phyloP scores from a whole-genome alignment of 2,888 invertebrate genomes.

The Hyppa rectilinea region DNA sequence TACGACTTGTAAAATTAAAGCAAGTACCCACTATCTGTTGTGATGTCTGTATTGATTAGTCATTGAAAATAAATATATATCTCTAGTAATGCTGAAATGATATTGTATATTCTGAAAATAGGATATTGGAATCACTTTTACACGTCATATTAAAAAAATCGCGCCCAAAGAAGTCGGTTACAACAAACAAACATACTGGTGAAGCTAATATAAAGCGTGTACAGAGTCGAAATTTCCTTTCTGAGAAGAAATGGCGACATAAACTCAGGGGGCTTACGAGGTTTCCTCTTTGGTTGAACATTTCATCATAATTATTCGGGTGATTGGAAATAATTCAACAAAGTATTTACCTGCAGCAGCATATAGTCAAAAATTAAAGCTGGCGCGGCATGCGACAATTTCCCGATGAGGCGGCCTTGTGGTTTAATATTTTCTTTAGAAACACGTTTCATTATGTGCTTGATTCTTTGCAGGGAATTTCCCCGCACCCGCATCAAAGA shows the following conservation, averaged over 20 bases:
- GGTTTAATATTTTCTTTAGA: conserved; percentile 99
- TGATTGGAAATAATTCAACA: background rate
- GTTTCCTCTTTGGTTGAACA: background rate
- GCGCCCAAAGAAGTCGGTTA: no score
- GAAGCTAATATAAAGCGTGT: no score
- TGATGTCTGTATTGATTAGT: background rate
- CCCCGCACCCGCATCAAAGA: conserved; percentile 95
- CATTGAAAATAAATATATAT: background rate
- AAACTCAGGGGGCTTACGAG: background rate
- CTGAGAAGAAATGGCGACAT: background rate
- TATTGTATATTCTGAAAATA: background rate
- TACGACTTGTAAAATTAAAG: background rate
- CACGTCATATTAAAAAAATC: background rate
- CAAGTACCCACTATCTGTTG: conserved; percentile 90
- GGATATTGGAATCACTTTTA: background rate
- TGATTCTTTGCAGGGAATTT: conserved; percentile 97
- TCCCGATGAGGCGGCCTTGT: conserved; percentile 98
- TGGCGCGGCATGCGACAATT: conserved; percentile 98
- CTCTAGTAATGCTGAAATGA: background rate
- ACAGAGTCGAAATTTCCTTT: background rate
- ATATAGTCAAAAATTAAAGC: conserved; percentile 99
- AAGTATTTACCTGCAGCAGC: conserved; percentile 86
- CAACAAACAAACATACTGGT: no score
- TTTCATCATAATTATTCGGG: background rate
- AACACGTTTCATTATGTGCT: conserved; percentile 98